phyloP scores from a whole-genome alignment of 2,888 invertebrate genomes.

The Perithous albicinctus region DNA sequence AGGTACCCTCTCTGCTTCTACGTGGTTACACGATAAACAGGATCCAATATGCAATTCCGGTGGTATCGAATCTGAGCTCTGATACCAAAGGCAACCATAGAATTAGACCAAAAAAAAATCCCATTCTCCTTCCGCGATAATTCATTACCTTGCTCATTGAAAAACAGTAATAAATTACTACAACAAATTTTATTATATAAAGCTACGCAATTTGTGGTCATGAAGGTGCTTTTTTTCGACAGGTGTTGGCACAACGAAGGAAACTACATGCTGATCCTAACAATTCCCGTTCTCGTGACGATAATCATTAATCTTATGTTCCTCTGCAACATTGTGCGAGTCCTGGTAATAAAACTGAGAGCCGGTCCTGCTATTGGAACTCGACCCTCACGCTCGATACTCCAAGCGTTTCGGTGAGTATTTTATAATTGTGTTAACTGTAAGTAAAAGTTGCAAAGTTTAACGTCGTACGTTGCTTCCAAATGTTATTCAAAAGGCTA shows the following conservation, averaged over 20 bases:
- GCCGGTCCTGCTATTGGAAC: constrained; percentile 89
- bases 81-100: not conserved
- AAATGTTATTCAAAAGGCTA: too few species aligned
- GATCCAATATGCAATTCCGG: constrained; percentile 26
- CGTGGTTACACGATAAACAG: constrained; percentile 1
- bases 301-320: constrained; percentile 93
- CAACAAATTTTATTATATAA: not conserved
- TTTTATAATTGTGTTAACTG: not conserved
- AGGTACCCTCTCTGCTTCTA: constrained; percentile 39
- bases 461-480: too few species aligned
- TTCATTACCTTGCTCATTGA: not conserved
- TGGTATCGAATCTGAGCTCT: not conserved
- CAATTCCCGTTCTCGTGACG: constrained; percentile 92
- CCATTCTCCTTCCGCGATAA: too few species aligned
- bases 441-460: too few species aligned
- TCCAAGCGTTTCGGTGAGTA: constrained; percentile 90
- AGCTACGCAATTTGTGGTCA: not conserved
- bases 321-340: constrained; percentile 95
- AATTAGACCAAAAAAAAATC: too few species aligned
- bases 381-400: constrained; percentile 89
- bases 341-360: constrained; percentile 92
- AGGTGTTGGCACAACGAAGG: constrained; percentile 93
- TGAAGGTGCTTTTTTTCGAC: constrained; percentile 53
- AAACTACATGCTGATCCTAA: constrained; percentile 90
- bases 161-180: not conserved